Evolutionary conservation across 2,888 invertebrate species (phyloP).

Genomic region (Eledone cirrhosa): DNA sequence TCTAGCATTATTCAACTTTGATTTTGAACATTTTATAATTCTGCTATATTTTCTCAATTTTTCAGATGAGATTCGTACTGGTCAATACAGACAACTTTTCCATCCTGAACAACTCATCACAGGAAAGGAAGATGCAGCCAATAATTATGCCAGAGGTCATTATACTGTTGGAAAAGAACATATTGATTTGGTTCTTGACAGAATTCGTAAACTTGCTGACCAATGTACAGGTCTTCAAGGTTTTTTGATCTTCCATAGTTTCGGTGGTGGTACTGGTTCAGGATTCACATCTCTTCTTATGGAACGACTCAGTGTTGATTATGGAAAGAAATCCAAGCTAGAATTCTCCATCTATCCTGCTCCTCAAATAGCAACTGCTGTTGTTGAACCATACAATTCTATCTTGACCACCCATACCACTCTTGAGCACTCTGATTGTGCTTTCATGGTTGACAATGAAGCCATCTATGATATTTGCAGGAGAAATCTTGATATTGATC

Average conservation of each 20-base stretch:
- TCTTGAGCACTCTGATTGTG: constrained; percentile 91
- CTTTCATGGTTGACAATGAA: constrained; percentile 96
- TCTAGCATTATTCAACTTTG: too few relatives aligned
- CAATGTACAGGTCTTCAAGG: background rate
- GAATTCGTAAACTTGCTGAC: background rate
- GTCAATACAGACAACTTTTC: background rate
- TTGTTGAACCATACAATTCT: constrained; percentile 95
- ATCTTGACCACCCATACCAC: constrained; percentile 93
- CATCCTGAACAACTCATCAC: background rate
- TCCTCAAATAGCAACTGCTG: constrained; percentile 72
- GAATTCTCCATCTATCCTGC: constrained; percentile 86
- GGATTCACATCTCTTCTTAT: constrained; percentile 77
- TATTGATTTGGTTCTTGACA: background rate
- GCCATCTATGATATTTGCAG: constrained; percentile 90
- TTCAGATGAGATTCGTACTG: background rate
- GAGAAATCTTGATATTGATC: constrained; percentile 80
- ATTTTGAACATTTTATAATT: background rate
- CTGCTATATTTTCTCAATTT: background rate
- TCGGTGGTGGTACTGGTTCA: constrained; percentile 1
- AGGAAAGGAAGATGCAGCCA: background rate
- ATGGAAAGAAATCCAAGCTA: constrained; percentile 64
- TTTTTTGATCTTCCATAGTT: background rate
- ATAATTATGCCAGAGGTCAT: constrained; percentile 10
- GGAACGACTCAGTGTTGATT: constrained; percentile 74
- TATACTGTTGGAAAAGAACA: background rate